These are phyloP conservation scores for Xenopus petersii DNA, from an alignment of 2,797 vertebrate species.

Conservation along the genomic window DNA sequence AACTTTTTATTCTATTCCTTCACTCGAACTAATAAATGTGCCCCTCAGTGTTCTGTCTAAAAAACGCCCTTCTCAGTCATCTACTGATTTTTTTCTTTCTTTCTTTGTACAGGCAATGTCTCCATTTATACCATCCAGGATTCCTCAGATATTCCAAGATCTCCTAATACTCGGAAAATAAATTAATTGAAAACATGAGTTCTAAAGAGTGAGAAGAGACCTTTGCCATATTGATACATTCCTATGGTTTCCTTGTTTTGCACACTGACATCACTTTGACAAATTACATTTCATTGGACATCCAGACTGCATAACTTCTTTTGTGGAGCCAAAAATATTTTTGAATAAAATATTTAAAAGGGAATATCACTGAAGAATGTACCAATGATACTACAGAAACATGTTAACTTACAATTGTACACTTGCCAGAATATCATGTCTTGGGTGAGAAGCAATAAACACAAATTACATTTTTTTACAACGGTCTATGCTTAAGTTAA, in stretches of 20 bases:
- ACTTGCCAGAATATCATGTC: not conserved
- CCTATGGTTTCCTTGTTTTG: conserved; percentile 9
- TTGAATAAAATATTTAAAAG: too few species aligned
- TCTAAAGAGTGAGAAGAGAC: not conserved
- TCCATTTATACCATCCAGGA: conserved; percentile 21
- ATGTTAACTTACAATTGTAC: not conserved
- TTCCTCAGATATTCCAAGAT: not conserved
- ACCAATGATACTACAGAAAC: too few species aligned
- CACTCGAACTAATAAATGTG: too few species aligned
- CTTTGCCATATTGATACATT: not conserved
- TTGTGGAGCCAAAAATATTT: too few species aligned
- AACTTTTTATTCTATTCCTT: too few species aligned
- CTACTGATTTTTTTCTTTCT: not conserved
- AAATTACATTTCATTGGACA: too few species aligned
- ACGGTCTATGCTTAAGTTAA: not conserved
- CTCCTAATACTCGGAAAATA: not conserved
- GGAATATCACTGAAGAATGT: too few species aligned
- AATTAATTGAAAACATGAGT: conserved; percentile 6
- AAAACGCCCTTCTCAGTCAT: not conserved
- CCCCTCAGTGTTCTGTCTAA: not conserved
- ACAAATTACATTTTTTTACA: conserved; percentile 11
- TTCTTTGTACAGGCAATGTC: conserved; percentile 13
- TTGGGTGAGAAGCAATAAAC: conserved; percentile 22
- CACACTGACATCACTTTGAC: not conserved
- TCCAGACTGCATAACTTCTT: too few species aligned